phyloP scores from a whole-genome alignment of 2,113 vertebrate genomes.

The Tretioscincus oriximinensis region DNA sequence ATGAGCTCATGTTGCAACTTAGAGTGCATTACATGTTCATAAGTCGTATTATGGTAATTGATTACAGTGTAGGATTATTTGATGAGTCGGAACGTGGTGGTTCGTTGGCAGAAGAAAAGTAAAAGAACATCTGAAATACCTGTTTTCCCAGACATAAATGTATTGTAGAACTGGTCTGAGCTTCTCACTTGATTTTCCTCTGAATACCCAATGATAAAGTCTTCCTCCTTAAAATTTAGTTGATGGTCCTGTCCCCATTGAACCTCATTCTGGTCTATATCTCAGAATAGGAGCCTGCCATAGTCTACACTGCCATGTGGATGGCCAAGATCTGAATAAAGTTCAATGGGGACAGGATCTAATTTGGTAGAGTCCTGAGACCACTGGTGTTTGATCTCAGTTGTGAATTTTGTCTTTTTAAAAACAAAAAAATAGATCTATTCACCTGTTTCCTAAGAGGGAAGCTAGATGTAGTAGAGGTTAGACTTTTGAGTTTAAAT shows the following conservation, averaged over 20 bases:
- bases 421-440: background rate
- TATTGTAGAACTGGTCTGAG: slow-evolving; percentile 8
- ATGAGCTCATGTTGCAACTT: slow-evolving; percentile 10
- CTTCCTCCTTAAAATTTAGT: background rate
- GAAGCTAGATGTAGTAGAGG: background rate
- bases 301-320: too few species aligned
- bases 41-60: background rate
- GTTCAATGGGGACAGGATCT: background rate
- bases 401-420: background rate
- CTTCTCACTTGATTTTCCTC: background rate
- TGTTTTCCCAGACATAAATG: slow-evolving; percentile 36
- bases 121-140: slow-evolving; percentile 4
- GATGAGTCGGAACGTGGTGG: background rate
- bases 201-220: background rate
- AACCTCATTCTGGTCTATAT: too few species aligned
- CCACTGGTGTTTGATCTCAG: background rate
- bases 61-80: background rate
- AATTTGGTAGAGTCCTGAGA: background rate
- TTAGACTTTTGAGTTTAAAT: background rate
- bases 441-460: background rate
- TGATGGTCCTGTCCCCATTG: too few species aligned
- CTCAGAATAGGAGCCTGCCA: too few species aligned
- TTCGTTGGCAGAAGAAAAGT: background rate
- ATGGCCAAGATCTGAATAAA: too few species aligned
- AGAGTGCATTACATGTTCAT: background rate